These are phyloP conservation scores for Plutomurus gul DNA, from an alignment of 1,140 invertebrate genomes.

Conservation along the genomic window DNA sequence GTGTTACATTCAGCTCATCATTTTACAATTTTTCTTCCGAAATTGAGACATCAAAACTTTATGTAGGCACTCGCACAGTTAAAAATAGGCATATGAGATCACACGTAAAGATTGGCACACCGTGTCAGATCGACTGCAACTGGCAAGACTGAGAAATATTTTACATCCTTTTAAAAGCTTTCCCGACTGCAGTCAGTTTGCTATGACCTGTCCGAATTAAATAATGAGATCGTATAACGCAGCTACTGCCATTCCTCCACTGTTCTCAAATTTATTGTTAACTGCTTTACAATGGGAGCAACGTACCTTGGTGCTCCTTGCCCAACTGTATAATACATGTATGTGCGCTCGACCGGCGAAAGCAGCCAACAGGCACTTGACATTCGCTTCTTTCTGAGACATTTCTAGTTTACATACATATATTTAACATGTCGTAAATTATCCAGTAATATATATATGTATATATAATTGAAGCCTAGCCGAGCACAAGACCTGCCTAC, in stretches of 20 bases:
- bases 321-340: background rate
- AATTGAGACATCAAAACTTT: conserved; percentile 17
- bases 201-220: conserved; percentile 25
- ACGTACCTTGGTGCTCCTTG: background rate
- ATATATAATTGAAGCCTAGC: too few relatives aligned
- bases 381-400: too few relatives aligned
- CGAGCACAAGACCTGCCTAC: too few relatives aligned
- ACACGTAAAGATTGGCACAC: background rate
- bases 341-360: background rate
- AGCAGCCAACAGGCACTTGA: background rate
- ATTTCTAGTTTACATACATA: too few relatives aligned
- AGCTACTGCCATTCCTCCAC: conserved; percentile 16
- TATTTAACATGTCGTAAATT: too few relatives aligned
- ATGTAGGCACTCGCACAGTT: background rate
- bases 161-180: conserved; percentile 21
- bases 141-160: background rate
- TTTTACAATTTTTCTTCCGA: background rate
- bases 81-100: background rate
- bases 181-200: conserved; percentile 8
- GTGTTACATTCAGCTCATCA: conserved; percentile 8
- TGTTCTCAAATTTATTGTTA: conserved; percentile 21
- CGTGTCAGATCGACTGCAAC: background rate
- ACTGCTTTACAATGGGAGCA: conserved; percentile 10
- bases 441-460: too few relatives aligned
- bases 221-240: conserved; percentile 24